Evolutionary conservation across 2,888 invertebrate species (phyloP).

Genomic region (Diadromus collaris): DNA sequence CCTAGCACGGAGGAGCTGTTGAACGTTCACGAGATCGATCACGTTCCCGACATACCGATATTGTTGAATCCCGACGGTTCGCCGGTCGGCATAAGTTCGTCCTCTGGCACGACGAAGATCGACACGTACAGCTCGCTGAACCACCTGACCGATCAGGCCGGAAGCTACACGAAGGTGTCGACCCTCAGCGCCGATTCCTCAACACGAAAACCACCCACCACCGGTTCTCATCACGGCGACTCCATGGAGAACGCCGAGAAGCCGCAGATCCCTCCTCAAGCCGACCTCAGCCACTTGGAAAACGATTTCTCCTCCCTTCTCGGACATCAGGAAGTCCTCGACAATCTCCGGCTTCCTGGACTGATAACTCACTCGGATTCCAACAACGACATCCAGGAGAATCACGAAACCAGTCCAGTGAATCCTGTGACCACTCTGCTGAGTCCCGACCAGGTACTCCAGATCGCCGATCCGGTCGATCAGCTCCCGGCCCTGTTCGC

Average conservation of each 20-base stretch:
- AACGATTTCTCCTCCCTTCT: slow-evolving; percentile 71
- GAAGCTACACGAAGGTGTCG: slow-evolving; percentile 69
- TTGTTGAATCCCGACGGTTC: slow-evolving; percentile 76
- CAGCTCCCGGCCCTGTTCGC: slow-evolving; percentile 77
- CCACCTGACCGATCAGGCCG: slow-evolving; percentile 51
- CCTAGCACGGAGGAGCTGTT: slow-evolving; percentile 65
- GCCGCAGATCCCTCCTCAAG: slow-evolving; percentile 64
- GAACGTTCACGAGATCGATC: slow-evolving; percentile 75
- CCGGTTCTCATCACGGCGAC: slow-evolving; percentile 79
- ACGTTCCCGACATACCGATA: slow-evolving; percentile 77
- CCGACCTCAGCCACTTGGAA: slow-evolving; percentile 68
- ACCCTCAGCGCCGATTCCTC: slow-evolving; percentile 70
- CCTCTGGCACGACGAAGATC: slow-evolving; percentile 42
- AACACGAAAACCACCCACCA: slow-evolving; percentile 73
- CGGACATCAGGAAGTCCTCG: slow-evolving; percentile 73
- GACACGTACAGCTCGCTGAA: slow-evolving; percentile 50
- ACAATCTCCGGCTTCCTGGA: slow-evolving; percentile 73
- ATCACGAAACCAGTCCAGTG: slow-evolving; percentile 59
- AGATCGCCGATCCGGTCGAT: slow-evolving; percentile 78
- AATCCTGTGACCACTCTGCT: slow-evolving; percentile 75
- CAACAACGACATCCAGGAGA: slow-evolving; percentile 71
- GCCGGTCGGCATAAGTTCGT: slow-evolving; percentile 68
- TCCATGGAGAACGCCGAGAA: slow-evolving; percentile 79
- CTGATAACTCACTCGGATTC: slow-evolving; percentile 72
- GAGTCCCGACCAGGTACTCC: slow-evolving; percentile 76